Evolutionary conservation across 2,113 vertebrate species (phyloP).

Genomic region (Sminthopsis crassicaudata): DNA sequence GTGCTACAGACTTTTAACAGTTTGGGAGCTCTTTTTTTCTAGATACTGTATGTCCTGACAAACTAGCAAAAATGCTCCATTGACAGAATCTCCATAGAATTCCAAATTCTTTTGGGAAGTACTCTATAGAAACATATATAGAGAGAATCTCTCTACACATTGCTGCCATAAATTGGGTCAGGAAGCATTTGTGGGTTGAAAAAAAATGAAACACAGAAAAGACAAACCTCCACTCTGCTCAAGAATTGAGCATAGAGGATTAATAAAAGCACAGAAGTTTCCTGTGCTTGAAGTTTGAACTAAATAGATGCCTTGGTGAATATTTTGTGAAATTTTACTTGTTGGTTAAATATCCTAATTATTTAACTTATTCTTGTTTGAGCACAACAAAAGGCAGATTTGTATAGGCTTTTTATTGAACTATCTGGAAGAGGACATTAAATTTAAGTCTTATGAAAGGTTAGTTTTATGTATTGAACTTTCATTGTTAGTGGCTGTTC

Average conservation of each 20-base stretch:
- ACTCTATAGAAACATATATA: neutral
- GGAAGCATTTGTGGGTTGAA: neutral
- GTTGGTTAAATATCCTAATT: neutral
- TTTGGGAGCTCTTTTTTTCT: neutral
- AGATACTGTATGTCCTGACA: neutral
- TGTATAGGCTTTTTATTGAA: neutral
- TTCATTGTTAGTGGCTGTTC: constrained; percentile 46
- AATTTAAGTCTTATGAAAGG: constrained; percentile 45
- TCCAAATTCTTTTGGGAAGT: neutral
- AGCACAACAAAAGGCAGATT: neutral
- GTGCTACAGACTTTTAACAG: constrained; percentile 2
- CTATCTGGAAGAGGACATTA: constrained; percentile 22
- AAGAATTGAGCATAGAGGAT: neutral
- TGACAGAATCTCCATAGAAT: neutral
- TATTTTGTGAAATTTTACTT: neutral
- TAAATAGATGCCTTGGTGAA: neutral
- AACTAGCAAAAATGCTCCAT: neutral
- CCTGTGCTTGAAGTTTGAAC: neutral
- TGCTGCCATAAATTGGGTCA: neutral
- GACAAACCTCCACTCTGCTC: neutral
- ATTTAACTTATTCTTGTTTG: neutral
- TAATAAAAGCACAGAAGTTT: neutral
- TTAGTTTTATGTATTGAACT: constrained; percentile 45
- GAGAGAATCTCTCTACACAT: neutral
- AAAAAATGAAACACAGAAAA: neutral